Conservation (phyloP, 2,888 invertebrate species). For the Rhagophthalmus giganteus region DNA sequence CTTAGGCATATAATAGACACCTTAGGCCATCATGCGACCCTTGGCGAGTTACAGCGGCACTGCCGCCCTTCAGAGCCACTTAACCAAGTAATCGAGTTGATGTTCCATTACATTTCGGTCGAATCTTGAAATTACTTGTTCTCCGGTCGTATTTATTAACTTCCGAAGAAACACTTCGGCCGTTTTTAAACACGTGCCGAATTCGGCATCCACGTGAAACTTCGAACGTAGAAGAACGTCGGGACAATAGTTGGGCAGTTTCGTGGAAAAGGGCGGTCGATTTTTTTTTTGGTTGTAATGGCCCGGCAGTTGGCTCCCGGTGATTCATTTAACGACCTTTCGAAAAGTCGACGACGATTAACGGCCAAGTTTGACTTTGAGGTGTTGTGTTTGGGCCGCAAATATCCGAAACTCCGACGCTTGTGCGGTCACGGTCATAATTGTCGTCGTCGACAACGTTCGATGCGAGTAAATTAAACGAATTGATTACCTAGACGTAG, state of each 20-base stretch:
- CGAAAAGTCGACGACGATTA: conserved; percentile 24
- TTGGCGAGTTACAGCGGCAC: conserved; percentile 26
- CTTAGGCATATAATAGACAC: conserved; percentile 40
- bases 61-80: conserved; percentile 27
- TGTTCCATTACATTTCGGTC: conserved; percentile 22
- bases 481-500: no score
- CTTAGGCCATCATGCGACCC: conserved; percentile 37
- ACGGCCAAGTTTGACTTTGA: conserved; percentile 23
- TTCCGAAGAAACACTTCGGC: conserved; percentile 2
- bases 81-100: conserved; percentile 30
- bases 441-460: no score
- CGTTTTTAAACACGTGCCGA: conserved; percentile 12
- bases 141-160: conserved; percentile 12
- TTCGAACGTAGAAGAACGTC: conserved; percentile 7
- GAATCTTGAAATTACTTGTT: conserved; percentile 26
- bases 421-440: neutral
- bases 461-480: no score
- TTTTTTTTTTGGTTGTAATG: conserved; percentile 34
- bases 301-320: conserved; percentile 22
- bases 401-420: conserved; percentile 2
- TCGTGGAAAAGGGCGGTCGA: conserved; percentile 27
- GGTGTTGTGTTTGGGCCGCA: conserved; percentile 30
- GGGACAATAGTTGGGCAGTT: conserved; percentile 17
- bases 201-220: neutral
- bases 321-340: conserved; percentile 13